A percentile compares a stretch with the other conserved stretches of the same genome.
phyloP scores from a whole-genome alignment of 2,797 vertebrate genomes.

The Tinamus major region DNA sequence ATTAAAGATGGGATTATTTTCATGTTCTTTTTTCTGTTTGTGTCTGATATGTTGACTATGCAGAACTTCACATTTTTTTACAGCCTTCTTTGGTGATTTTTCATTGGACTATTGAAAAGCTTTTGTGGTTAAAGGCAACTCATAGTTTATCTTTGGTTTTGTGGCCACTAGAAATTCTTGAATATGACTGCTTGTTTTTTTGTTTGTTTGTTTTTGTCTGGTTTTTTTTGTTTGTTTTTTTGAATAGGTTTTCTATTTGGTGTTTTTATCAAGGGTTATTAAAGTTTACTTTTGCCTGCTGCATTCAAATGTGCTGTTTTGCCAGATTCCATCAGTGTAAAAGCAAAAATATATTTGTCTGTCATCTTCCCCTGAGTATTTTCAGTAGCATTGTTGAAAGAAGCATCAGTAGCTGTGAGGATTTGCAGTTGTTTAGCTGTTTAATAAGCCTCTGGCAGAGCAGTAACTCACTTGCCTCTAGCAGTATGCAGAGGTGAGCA shows the following conservation, averaged over 20 bases:
- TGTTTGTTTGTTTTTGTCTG: no score
- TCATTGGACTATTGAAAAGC: background rate
- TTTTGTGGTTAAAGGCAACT: background rate
- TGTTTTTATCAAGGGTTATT: background rate
- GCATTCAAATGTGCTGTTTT: background rate
- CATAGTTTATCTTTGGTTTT: background rate
- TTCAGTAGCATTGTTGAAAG: background rate
- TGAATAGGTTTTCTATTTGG: background rate
- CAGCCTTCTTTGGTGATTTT: background rate
- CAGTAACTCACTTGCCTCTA: background rate
- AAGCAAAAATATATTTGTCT: no score
- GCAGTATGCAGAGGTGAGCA: background rate
- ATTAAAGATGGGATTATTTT: background rate
- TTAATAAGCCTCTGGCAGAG: background rate
- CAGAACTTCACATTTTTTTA: background rate
- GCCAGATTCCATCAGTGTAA: background rate
- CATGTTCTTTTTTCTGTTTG: background rate
- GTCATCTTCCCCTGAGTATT: background rate
- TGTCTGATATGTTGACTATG: background rate
- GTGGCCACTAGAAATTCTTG: background rate
- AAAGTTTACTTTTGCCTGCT: background rate
- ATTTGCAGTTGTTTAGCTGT: background rate
- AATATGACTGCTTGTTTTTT: background rate
- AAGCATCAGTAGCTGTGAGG: background rate
- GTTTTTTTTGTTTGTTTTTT: background rate